These are phyloP conservation scores for Gymnocheta viridis DNA, from an alignment of 2,888 invertebrate genomes.

Conservation along the genomic window DNA sequence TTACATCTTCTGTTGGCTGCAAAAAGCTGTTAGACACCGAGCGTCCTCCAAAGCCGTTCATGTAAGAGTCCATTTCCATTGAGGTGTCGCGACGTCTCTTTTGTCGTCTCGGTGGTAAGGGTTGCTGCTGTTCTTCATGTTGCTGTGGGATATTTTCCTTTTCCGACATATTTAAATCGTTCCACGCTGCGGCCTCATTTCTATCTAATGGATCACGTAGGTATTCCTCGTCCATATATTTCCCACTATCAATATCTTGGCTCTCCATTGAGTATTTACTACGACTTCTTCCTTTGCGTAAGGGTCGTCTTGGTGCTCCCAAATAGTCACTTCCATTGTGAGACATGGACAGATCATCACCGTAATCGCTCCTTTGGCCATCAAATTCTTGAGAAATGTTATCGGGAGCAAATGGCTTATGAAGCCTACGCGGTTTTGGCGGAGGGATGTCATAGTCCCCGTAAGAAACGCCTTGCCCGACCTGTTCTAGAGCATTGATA, in stretches of 20 bases:
- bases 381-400: constrained; percentile 79
- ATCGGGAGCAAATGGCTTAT: constrained; percentile 76
- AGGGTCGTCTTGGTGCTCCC: constrained; percentile 82
- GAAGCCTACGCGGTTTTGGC: constrained; percentile 80
- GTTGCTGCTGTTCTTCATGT: constrained; percentile 74
- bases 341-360: constrained; percentile 80
- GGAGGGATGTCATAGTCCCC: constrained; percentile 81
- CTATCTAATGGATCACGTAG: constrained; percentile 74
- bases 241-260: constrained; percentile 78
- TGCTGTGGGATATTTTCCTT: constrained; percentile 64
- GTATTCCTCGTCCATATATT: constrained; percentile 80
- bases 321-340: constrained; percentile 80
- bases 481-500: constrained; percentile 86
- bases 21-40: constrained; percentile 82
- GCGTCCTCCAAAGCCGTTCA: constrained; percentile 81
- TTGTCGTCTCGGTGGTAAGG: constrained; percentile 81
- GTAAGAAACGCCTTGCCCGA: constrained; percentile 82
- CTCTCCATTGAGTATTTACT: constrained; percentile 80
- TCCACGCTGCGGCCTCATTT: constrained; percentile 72
- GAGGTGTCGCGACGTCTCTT: constrained; percentile 79
- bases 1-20: constrained; percentile 81
- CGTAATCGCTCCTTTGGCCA: constrained; percentile 78
- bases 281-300: constrained; percentile 82
- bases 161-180: constrained; percentile 73
- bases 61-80: constrained; percentile 80